Evolutionary conservation across 1,140 invertebrate species (phyloP), one percentile per base, ranked within the genome.

Genomic region (Drosophila sechellia): DNA sequence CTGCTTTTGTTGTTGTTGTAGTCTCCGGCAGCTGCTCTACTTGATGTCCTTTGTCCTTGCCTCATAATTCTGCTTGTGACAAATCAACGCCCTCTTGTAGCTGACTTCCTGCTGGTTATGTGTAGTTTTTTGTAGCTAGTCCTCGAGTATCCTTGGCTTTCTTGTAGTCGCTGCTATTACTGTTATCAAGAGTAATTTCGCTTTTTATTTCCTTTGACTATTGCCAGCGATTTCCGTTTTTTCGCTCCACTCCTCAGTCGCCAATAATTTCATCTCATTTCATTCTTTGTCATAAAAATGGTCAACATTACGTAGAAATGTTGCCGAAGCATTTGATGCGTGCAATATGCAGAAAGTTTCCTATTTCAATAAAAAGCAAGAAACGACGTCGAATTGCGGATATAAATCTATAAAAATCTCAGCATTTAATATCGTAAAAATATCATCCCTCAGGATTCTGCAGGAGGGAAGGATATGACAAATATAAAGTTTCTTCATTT

Each of bases 301-400:
- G 65, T 57, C 83, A 86, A 58, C 53, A 79, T 65, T 49, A 35
- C 57, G 39, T 22, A 48, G 65, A 55, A 70, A 68, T 69, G 54
- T 66, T 77, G 57, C 43, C 64, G 53, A 72, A 64, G 75, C 84
- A 79, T 84, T 89, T 89, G 83, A 87, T 87, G 83, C 84, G 79
- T 87, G 83, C 83, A 87, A 87, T 87, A 87, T 87, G 83, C 83
- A 87, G 79, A 87, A 86, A 87, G 84, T 87, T 87, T 87, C 83
- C 84, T 87, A 83, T 87, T 79, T 87, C 83, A 87, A 87, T 87
- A 89, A 87, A 87, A 83, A 83, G 35, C 50, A 66, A 70, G 54
- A 37, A 63, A 60, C 58, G 64, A 61, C 59, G 66, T 63, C 66
- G 65, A 65, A 85, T 63, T 81, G 59, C 60, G 74, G 74, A 86